Percentiles rank a stretch among this genome's conserved stretches.
phyloP scores from a whole-genome alignment of 2,797 vertebrate genomes.

The Mormyrops attenuatus region DNA sequence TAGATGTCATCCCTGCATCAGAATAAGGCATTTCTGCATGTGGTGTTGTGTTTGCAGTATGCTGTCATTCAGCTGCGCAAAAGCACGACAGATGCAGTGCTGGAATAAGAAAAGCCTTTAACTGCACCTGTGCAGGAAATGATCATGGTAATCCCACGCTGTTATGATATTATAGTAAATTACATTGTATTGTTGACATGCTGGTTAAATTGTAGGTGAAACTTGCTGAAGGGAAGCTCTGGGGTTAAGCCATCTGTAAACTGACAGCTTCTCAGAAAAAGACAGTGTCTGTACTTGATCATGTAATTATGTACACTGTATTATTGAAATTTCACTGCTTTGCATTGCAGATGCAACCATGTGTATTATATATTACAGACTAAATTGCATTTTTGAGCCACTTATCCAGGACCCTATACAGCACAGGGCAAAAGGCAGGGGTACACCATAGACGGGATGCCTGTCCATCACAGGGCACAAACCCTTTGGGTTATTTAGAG shows the following conservation, averaged over 20 bases:
- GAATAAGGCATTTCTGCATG: neutral
- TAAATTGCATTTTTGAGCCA: neutral
- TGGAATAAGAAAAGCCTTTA: neutral
- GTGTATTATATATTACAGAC: neutral
- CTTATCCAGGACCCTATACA: neutral
- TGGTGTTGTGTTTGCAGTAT: neutral
- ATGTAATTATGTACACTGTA: neutral
- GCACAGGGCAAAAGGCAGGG: neutral
- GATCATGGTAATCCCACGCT: neutral
- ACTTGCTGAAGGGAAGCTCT: neutral
- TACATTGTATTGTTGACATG: neutral
- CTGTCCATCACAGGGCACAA: neutral
- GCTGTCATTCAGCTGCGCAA: neutral
- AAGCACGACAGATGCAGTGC: neutral
- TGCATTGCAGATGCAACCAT: neutral
- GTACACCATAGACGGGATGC: neutral
- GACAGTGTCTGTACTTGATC: neutral
- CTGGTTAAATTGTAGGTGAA: neutral
- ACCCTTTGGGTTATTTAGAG: neutral
- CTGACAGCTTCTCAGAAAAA: neutral
- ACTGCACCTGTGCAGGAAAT: neutral
- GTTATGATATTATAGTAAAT: neutral
- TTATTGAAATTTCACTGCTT: neutral
- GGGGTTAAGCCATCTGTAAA: neutral
- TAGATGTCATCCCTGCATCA: neutral